Evolutionary conservation across 2,113 vertebrate genomes (phyloP), one percentile per base, ranked within the genome.

Genomic region (Muntiacus muntjak): DNA sequence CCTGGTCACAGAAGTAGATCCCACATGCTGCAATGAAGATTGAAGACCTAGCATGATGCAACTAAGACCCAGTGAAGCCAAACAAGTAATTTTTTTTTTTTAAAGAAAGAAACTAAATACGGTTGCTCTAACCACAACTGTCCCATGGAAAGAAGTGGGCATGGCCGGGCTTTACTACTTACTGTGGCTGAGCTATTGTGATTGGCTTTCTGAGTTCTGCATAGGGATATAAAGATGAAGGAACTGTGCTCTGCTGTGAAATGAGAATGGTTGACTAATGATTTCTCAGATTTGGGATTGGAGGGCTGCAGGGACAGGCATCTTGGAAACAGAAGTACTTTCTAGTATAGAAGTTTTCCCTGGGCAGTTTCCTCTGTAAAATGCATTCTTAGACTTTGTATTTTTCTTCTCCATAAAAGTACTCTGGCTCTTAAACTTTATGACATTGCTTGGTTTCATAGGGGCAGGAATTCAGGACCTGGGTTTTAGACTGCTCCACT

Each of bases 371-470:
- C 33, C 60, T 91, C 71, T 85, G 43, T 62, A 79, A 54, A 64
- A 33, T 54, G 26, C 6, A 47, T 16, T 94, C 55, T 91, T 43
- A n/a, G 11, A 40, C 21, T 86, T 89, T 86, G 87, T 45, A 43
- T 92, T 93, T 54, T 57, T 94, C 26, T 95, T 94, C 33, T 7
- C 36, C 19, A 25, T 84, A 76, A 87, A 84, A 82, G 88, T 76
- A 25, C 57, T 93, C 78, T 81, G 55, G 11, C 91, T 95, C 45
- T 67, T 96, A 97, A 67, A 94, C 93, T 91, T 97, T 57, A 43
- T 95, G 93, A 96, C 30, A 40, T 62, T 93, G 79, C 91, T 97
- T 97, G 78, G 84, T 89, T 97, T 97, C 89, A n/a, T 93, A 97
- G 74, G 86, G 86, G 74, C 85, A 97, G 40, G 54, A 82, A 76